Base-by-base conservation (phyloP, 1,140 invertebrate species). In the Dendroctonus valens region DNA sequence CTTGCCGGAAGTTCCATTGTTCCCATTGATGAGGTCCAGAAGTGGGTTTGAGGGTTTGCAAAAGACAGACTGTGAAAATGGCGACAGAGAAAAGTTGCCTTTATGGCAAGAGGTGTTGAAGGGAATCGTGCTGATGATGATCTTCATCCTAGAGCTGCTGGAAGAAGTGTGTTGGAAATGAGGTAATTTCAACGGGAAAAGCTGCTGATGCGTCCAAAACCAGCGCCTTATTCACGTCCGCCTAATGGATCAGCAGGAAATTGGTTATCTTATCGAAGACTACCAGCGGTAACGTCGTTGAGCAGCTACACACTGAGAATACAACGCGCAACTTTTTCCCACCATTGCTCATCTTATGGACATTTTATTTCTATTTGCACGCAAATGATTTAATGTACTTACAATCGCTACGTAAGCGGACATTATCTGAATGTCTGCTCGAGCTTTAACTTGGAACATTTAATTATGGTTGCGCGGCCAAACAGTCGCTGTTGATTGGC, bases 281-380 rank as follows among this genome's bases (percentile, higher is more conserved):
- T 57, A 57, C 54, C 54, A 53, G 9, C 14, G 51, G 37, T 38
- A 15, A n/a, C 14, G 12, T 39, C 5, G 42, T 57, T 41, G 11
- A 41, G 42, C n/a, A 57, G 54, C 54, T 41, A 7, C 61, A 59
- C 52, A 74, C 73, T 75, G 73, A 75, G 73, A 75, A 75, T 72
- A 72, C 71, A 75, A 70, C 69, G 69, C 70, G 68, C 71, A 58
- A 74, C 69, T 75, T 75, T 71, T 75, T 75, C 73, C 73, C 73
- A 75, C 73, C 72, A 71, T 75, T 70, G 73, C 71, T 75, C 73
- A 75, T 75, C 71, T 60, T 66, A 68, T 69, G 67, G 65, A 66
- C 68, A 72, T 63, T 71, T 73, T 70, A 68, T 70, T 74, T 73
- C 68, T 72, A 70, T 73, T 74, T 74, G 26, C 71, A 66, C 70